Percentiles rank a stretch among this genome's conserved stretches.
Evolutionary conservation across 1,140 invertebrate species (phyloP).

Genomic region (Leptinotarsa undecemlineata): DNA sequence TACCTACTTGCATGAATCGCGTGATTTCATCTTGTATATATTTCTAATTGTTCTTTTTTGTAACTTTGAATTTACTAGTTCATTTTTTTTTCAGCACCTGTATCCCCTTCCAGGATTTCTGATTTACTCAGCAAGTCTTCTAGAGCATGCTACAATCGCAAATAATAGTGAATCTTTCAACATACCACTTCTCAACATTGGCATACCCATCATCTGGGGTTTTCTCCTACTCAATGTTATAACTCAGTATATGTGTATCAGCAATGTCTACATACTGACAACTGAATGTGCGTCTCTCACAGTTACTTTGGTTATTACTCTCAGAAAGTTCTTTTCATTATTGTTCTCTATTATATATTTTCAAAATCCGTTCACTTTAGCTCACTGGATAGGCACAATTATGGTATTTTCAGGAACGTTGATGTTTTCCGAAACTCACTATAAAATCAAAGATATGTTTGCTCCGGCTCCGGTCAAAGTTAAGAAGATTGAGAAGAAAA

Average conservation of each 20-base stretch:
- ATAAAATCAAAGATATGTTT: slow-evolving; percentile 17
- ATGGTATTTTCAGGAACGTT: slow-evolving; percentile 92
- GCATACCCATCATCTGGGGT: slow-evolving; percentile 74
- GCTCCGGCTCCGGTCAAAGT: background rate
- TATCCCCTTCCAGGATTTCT: slow-evolving; percentile 86
- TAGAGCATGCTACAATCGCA: slow-evolving; percentile 68
- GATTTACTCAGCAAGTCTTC: slow-evolving; percentile 74
- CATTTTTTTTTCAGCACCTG: slow-evolving; percentile 69
- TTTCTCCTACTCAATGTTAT: slow-evolving; percentile 86
- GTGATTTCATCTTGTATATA: too few species aligned
- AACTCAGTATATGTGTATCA: slow-evolving; percentile 95
- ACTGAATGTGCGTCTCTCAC: slow-evolving; percentile 92
- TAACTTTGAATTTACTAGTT: background rate
- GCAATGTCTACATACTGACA: slow-evolving; percentile 91
- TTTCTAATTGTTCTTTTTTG: too few species aligned
- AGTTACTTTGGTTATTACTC: slow-evolving; percentile 93
- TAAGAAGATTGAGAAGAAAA: background rate
- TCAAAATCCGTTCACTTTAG: slow-evolving; percentile 87
- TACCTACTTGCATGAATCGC: too few species aligned
- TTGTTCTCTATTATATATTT: slow-evolving; percentile 97
- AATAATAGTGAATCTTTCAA: slow-evolving; percentile 60
- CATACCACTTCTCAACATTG: slow-evolving; percentile 58
- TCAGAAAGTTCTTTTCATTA: slow-evolving; percentile 93
- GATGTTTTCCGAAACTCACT: slow-evolving; percentile 81
- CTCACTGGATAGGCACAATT: slow-evolving; percentile 90